phyloP scores from a whole-genome alignment of 1,140 invertebrate genomes.

The Hylaeus anthracinus region DNA sequence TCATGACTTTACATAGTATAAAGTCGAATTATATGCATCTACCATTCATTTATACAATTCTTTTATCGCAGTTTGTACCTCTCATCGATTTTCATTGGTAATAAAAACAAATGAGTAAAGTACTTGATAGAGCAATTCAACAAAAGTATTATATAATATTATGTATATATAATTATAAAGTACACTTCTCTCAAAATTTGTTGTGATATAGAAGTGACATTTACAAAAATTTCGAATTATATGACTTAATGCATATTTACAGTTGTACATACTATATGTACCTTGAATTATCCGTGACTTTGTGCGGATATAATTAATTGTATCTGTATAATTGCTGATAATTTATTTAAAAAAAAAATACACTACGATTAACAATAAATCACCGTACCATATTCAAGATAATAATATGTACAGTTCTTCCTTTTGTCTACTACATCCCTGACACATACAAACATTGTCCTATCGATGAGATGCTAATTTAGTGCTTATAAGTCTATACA shows the following conservation, averaged over 20 bases:
- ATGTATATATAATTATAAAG: constrained; percentile 4
- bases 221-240: constrained; percentile 14
- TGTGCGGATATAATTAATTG: constrained; percentile 42
- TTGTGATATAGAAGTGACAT: constrained; percentile 12
- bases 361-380: constrained; percentile 78
- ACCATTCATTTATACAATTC: constrained; percentile 33
- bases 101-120: constrained; percentile 20
- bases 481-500: constrained; percentile 68
- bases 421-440: constrained; percentile 50
- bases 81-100: background rate
- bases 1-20: constrained; percentile 34
- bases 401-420: constrained; percentile 76
- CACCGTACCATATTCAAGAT: constrained; percentile 73
- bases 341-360: constrained; percentile 78
- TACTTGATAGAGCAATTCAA: constrained; percentile 14
- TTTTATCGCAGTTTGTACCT: constrained; percentile 24
- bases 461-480: constrained; percentile 46
- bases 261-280: constrained; percentile 44
- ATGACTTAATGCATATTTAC: constrained; percentile 45
- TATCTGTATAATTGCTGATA: constrained; percentile 67
- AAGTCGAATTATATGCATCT: constrained; percentile 27
- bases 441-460: constrained; percentile 25
- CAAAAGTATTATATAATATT: constrained; percentile 25
- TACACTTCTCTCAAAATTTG: background rate
- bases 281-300: constrained; percentile 42